Evolutionary conservation across 2,888 invertebrate species (phyloP).

Genomic region (Lithophane socia): DNA sequence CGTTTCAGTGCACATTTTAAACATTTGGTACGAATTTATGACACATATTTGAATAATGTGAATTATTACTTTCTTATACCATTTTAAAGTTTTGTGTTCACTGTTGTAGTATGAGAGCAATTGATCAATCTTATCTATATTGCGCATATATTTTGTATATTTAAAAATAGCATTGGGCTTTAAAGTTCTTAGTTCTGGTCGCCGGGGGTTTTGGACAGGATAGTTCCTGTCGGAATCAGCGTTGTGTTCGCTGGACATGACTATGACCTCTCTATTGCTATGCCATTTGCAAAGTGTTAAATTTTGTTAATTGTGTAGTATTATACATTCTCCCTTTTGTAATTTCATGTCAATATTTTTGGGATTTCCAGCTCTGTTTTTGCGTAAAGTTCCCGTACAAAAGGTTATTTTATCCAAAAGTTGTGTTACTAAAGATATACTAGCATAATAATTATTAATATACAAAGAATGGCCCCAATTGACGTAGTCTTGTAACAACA

Average conservation of each 20-base stretch:
- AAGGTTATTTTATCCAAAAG: conserved; percentile 25
- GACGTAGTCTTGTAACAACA: conserved; percentile 20
- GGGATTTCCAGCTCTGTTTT: conserved; percentile 28
- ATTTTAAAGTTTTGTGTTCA: conserved; percentile 33
- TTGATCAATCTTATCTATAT: conserved; percentile 33
- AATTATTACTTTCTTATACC: conserved; percentile 32
- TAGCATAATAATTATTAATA: conserved; percentile 21
- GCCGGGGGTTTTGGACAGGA: conserved; percentile 33
- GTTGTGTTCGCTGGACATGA: conserved; percentile 29
- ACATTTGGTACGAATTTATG: conserved; percentile 31
- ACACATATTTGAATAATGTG: conserved; percentile 30
- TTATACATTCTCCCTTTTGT: conserved; percentile 27
- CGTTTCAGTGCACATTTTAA: background rate
- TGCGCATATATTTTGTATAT: conserved; percentile 33
- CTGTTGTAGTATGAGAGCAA: conserved; percentile 33
- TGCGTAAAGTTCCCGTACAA: conserved; percentile 25
- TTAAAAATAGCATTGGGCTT: conserved; percentile 32
- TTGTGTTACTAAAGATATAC: conserved; percentile 21
- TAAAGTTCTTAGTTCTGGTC: conserved; percentile 30
- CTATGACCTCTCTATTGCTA: conserved; percentile 31
- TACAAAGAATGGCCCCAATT: conserved; percentile 27
- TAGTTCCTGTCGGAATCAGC: no score
- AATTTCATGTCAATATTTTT: conserved; percentile 24
- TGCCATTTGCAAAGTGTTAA: conserved; percentile 34
- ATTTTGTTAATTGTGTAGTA: conserved; percentile 30